phyloP scores from a whole-genome alignment of 2,113 vertebrate genomes.

The Delphinus delphis region DNA sequence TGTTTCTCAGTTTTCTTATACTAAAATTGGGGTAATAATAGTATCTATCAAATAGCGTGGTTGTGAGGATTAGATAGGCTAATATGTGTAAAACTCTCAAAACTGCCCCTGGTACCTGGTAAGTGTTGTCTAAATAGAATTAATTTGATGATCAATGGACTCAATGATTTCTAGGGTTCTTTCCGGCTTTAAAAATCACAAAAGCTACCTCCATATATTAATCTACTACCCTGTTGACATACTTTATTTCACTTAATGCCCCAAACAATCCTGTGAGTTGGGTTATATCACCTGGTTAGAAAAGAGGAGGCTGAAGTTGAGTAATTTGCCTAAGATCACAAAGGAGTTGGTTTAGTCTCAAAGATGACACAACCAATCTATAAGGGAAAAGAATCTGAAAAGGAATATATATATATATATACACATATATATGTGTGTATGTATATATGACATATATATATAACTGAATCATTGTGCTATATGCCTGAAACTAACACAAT shows the following conservation, averaged over 20 bases:
- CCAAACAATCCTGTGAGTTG: not conserved
- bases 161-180: not conserved
- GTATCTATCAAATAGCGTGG: not conserved
- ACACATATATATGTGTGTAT: not conserved
- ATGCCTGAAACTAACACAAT: not conserved
- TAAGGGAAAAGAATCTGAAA: not conserved
- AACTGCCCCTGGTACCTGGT: not conserved
- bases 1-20: not conserved
- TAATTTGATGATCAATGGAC: not conserved
- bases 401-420: not conserved
- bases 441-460: not conserved
- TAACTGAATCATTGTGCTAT: not conserved
- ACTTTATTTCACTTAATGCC: not conserved
- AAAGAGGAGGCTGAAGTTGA: not conserved
- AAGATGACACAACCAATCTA: not conserved
- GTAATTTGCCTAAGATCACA: not conserved
- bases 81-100: not conserved
- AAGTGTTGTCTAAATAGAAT: not conserved
- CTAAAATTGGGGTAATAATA: not conserved
- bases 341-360: too few relatives aligned
- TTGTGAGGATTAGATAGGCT: not conserved
- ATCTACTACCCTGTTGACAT: not conserved
- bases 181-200: not conserved
- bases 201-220: not conserved
- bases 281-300: not conserved